Percentiles rank a stretch among this genome's conserved stretches.
Evolutionary conservation across 1,140 invertebrate genomes (phyloP).

Genomic region (Rhizoglyphus robini): DNA sequence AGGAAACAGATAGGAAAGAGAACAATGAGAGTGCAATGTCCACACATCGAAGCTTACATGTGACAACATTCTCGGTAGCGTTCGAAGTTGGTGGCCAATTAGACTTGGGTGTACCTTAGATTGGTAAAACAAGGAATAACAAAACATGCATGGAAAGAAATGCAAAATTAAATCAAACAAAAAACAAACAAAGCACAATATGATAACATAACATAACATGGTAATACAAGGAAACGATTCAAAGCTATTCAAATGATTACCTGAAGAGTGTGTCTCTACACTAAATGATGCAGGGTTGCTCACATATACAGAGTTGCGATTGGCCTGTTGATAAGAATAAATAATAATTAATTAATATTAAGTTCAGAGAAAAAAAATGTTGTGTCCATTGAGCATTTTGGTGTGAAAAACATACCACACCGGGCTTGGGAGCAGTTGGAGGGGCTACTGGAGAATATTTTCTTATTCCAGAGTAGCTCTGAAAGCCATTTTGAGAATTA

Average conservation of each 20-base stretch:
- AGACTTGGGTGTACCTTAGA: neutral
- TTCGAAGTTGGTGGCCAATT: neutral
- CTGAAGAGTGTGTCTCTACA: neutral
- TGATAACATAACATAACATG: neutral
- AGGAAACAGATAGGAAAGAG: conserved; percentile 9
- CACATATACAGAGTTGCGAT: conserved; percentile 13
- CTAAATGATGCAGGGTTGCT: neutral
- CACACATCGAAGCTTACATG: conserved; percentile 6
- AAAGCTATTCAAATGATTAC: neutral
- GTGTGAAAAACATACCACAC: neutral
- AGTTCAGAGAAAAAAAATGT: neutral
- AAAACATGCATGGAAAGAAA: too few species aligned
- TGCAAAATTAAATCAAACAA: neutral
- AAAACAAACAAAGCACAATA: neutral
- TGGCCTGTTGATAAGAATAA: neutral
- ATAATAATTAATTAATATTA: neutral
- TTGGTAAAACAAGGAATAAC: too few species aligned
- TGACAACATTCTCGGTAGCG: neutral
- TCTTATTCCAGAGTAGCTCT: neutral
- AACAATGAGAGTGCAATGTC: neutral
- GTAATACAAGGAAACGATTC: neutral
- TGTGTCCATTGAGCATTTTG: neutral
- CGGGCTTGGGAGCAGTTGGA: conserved; percentile 18
- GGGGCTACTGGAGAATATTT: conserved; percentile 16
- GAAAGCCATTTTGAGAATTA: neutral